These are phyloP conservation scores for Columba janthina DNA, from an alignment of 2,113 vertebrate species.

Conservation along the genomic window DNA sequence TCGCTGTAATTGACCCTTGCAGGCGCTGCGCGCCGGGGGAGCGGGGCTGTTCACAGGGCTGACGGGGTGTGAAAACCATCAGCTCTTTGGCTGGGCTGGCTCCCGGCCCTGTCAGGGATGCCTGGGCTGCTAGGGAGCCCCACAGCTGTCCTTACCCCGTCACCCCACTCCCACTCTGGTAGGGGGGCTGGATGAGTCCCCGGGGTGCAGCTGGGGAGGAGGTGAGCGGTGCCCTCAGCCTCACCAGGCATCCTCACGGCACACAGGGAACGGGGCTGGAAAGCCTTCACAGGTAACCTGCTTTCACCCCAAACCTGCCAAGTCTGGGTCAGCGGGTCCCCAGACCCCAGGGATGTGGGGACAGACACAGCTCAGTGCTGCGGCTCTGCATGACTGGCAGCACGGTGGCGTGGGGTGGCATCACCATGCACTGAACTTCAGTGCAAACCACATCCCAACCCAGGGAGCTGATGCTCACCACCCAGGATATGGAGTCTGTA, in stretches of 20 bases:
- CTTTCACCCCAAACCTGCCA: neutral
- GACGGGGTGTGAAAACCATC: conserved; percentile 48
- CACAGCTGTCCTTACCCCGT: fast-evolving
- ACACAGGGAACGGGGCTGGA: fast-evolving
- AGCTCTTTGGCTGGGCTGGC: neutral
- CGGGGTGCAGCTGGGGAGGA: neutral
- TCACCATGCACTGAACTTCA: fast-evolving
- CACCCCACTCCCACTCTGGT: fast-evolving
- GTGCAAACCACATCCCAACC: too few relatives aligned
- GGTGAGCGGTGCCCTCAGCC: neutral
- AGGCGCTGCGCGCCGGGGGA: conserved; percentile 27
- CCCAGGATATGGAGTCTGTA: neutral
- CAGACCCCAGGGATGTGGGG: fast-evolving
- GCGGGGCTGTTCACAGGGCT: neutral
- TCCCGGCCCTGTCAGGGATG: neutral
- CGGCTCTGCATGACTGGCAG: neutral
- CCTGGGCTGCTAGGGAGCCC: neutral
- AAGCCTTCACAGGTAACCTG: neutral
- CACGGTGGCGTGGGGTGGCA: fast-evolving
- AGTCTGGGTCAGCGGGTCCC: neutral
- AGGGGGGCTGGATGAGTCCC: neutral
- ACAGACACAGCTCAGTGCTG: neutral
- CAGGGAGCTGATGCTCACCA: fast-evolving
- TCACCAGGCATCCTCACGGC: neutral
- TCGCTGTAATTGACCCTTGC: conserved; percentile 64